Conservation (phyloP, 64 coral and sea anemone species). For the Montipora efflorescens region DNA sequence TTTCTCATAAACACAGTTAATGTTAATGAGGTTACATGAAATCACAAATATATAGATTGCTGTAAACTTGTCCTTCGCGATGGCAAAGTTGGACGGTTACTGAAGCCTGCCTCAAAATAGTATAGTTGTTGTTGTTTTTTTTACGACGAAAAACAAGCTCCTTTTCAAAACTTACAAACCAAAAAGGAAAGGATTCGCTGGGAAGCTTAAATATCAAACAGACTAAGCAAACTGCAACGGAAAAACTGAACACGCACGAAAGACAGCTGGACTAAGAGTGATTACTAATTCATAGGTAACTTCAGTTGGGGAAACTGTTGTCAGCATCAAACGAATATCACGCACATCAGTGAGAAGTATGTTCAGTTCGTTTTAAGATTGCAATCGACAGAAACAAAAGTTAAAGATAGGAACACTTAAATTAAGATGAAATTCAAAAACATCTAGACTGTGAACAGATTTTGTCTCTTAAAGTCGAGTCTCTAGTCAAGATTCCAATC, state of each 20-base stretch:
- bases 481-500: not conserved
- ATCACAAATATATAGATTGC: not conserved
- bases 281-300: not conserved
- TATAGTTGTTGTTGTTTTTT: no score
- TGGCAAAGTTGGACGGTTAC: not conserved
- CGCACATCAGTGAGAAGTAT: not conserved
- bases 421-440: not conserved
- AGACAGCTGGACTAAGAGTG: not conserved
- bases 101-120: no score
- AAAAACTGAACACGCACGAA: not conserved
- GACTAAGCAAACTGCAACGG: not conserved
- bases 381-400: not conserved
- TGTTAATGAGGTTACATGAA: not conserved
- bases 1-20: not conserved
- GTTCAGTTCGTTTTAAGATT: not conserved
- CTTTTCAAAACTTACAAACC: no score
- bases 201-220: slow-evolving; percentile 8
- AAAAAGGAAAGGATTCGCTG: not conserved
- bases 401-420: not conserved
- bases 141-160: no score
- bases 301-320: not conserved
- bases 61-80: not conserved
- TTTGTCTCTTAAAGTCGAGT: not conserved
- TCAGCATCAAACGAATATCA: no score
- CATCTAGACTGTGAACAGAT: not conserved